Evolutionary conservation across 2,113 vertebrate species (phyloP).

Genomic region (Trinectes maculatus): DNA sequence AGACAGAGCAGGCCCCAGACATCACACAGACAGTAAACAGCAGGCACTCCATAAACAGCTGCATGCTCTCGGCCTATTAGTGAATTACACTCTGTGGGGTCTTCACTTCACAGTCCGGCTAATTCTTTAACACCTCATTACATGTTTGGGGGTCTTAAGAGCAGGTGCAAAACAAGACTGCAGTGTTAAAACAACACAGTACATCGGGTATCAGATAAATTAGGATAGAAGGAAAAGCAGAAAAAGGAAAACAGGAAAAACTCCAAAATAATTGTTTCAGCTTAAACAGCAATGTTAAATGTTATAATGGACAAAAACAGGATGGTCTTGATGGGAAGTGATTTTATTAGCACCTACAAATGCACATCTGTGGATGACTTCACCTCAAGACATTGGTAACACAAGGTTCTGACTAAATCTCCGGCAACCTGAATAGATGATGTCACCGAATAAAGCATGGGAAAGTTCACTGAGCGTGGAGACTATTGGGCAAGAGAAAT

Average conservation of each 20-base stretch:
- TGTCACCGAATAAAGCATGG: background rate
- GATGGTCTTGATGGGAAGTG: background rate
- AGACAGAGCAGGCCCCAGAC: slow-evolving; percentile 48
- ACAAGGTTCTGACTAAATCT: slow-evolving; percentile 5
- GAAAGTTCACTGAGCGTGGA: background rate
- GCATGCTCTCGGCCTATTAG: slow-evolving; percentile 44
- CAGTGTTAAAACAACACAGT: slow-evolving; percentile 10
- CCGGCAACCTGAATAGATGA: slow-evolving; percentile 4
- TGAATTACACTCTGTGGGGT: slow-evolving; percentile 53
- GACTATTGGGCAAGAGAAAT: slow-evolving; percentile 13
- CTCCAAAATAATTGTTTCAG: background rate
- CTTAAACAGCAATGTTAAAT: background rate
- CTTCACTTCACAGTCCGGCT: slow-evolving; percentile 26
- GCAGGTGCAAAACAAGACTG: slow-evolving; percentile 29
- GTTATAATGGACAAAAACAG: background rate
- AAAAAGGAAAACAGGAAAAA: background rate
- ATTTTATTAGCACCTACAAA: background rate
- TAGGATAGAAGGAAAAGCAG: background rate
- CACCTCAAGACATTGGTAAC: slow-evolving; percentile 3
- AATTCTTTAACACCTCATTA: slow-evolving; percentile 38
- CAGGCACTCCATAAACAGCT: slow-evolving; percentile 65
- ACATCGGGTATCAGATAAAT: background rate
- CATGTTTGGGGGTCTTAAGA: slow-evolving; percentile 16
- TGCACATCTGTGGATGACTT: slow-evolving; percentile 1
- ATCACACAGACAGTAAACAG: slow-evolving; percentile 71